Percentiles rank a stretch among this genome's conserved stretches.
Evolutionary conservation across 1,140 invertebrate species (phyloP).

Genomic region (Leptopilina clavipes): DNA sequence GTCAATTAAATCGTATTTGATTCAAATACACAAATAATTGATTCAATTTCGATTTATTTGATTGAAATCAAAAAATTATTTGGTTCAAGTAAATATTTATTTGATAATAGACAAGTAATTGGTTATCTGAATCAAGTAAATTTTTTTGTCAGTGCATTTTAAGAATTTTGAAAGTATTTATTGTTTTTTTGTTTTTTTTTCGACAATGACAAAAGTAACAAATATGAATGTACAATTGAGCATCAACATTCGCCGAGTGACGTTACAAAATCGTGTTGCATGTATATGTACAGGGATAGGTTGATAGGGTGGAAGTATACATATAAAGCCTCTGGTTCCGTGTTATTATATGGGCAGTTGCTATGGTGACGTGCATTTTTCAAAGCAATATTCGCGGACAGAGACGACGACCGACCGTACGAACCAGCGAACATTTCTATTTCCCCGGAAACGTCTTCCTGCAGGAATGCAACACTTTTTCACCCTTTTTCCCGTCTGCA

Average conservation of each 20-base stretch:
- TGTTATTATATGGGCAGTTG: slow-evolving; percentile 33
- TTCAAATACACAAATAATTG: too few species aligned
- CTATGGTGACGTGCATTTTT: slow-evolving; percentile 38
- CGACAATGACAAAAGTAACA: not conserved
- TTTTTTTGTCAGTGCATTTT: too few species aligned
- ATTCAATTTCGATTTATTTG: too few species aligned
- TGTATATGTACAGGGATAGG: not conserved
- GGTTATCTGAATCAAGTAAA: too few species aligned
- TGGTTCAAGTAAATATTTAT: too few species aligned
- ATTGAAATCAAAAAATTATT: too few species aligned
- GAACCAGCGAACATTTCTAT: slow-evolving; percentile 17
- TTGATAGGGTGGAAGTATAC: slow-evolving; percentile 26
- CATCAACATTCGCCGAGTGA: slow-evolving; percentile 18
- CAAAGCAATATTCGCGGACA: slow-evolving; percentile 42
- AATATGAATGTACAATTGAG: slow-evolving; percentile 3
- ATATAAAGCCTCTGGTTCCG: slow-evolving; percentile 29
- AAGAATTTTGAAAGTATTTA: too few species aligned
- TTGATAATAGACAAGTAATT: too few species aligned
- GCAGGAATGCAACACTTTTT: slow-evolving; percentile 31
- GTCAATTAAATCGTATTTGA: too few species aligned
- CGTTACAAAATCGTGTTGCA: not conserved
- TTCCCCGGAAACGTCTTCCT: slow-evolving; percentile 41
- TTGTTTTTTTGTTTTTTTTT: not conserved
- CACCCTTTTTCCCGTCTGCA: slow-evolving; percentile 16
- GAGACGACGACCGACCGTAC: slow-evolving; percentile 21